Conservation (phyloP, 2,113 vertebrate genomes). For the Sander vitreus region DNA sequence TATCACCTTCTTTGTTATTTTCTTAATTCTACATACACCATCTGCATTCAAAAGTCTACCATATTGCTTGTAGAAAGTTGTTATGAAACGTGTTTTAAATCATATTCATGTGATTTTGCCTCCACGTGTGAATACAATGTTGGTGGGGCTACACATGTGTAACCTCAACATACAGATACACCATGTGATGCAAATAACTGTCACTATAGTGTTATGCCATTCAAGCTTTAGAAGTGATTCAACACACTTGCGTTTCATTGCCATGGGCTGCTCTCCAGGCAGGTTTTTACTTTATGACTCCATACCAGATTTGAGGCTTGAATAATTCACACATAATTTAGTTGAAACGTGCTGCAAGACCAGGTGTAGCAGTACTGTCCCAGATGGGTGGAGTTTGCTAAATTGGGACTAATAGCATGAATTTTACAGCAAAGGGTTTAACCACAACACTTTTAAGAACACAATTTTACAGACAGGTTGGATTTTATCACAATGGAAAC, state of each 20-base stretch:
- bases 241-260: background rate
- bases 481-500: background rate
- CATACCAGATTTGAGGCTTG: background rate
- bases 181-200: slow-evolving; percentile 8
- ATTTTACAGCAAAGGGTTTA: background rate
- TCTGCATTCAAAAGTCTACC: background rate
- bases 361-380: background rate
- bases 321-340: slow-evolving; percentile 14
- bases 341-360: background rate
- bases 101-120: background rate
- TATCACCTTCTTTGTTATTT: background rate
- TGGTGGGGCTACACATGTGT: too few relatives aligned
- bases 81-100: background rate
- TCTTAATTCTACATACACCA: background rate
- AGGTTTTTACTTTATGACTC: slow-evolving; percentile 4
- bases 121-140: slow-evolving; percentile 3
- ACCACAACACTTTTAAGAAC: background rate
- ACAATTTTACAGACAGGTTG: background rate
- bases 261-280: slow-evolving; percentile 12
- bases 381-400: background rate
- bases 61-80: background rate
- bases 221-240: slow-evolving; percentile 16
- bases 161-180: slow-evolving; percentile 6
- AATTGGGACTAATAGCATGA: background rate
- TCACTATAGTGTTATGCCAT: background rate